A percentile compares a stretch with the other conserved stretches of the same genome.
Evolutionary conservation across 2,113 vertebrate genomes (phyloP).

Genomic region (Camelus dromedarius): DNA sequence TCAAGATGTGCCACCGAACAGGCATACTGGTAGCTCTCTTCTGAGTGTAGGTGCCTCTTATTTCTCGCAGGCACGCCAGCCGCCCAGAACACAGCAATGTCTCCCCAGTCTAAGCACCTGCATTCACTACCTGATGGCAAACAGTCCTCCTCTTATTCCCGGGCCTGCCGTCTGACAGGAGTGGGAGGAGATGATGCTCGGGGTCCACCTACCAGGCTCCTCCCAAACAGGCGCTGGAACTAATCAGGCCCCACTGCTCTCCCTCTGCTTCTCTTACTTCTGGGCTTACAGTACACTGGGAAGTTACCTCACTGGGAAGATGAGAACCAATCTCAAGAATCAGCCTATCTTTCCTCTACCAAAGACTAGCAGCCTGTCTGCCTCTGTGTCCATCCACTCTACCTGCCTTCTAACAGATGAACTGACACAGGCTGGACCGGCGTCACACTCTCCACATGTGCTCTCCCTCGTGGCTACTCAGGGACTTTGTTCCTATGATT

Average conservation of each 20-base stretch:
- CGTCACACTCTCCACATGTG: background rate
- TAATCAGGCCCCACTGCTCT: background rate
- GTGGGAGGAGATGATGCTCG: background rate
- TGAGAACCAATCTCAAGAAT: background rate
- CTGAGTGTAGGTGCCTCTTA: background rate
- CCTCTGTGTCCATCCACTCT: background rate
- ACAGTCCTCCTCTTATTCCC: background rate
- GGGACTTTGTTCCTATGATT: background rate
- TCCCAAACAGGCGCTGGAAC: background rate
- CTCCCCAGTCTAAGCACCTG: background rate
- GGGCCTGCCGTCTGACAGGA: background rate
- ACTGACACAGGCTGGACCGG: background rate
- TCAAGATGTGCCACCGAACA: background rate
- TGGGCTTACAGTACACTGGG: background rate
- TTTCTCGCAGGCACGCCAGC: background rate
- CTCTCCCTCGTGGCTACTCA: background rate
- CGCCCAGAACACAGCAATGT: background rate
- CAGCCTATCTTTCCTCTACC: background rate
- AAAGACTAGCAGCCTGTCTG: background rate
- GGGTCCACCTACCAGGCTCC: background rate
- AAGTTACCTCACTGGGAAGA: background rate
- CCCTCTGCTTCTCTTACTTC: background rate
- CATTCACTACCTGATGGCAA: background rate
- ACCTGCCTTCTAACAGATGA: no score
- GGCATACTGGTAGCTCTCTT: no score